Evolutionary conservation across 2,888 invertebrate species (phyloP).

Genomic region (Eupeodes luniger): DNA sequence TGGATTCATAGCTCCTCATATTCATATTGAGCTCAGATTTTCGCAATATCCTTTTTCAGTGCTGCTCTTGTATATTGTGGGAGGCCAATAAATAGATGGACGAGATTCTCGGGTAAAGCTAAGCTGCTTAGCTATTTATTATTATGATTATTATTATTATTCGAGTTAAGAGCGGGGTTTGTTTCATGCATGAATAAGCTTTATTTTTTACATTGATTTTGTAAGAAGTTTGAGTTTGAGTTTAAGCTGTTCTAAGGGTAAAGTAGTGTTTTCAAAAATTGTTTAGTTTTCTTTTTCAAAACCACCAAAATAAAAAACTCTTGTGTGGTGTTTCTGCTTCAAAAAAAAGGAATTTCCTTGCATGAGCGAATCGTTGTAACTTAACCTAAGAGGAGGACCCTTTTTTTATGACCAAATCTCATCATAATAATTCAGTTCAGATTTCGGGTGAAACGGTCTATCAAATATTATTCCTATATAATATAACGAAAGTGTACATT

Average conservation of each 20-base stretch:
- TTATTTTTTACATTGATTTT: slow-evolving; percentile 45
- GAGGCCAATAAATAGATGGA: slow-evolving; percentile 53
- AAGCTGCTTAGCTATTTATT: slow-evolving; percentile 76
- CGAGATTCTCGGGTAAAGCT: slow-evolving; percentile 56
- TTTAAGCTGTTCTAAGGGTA: neutral
- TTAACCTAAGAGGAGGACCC: neutral
- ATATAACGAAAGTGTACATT: slow-evolving; percentile 56
- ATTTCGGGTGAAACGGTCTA: slow-evolving; percentile 75
- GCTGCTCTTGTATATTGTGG: slow-evolving; percentile 47
- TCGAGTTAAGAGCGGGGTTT: slow-evolving; percentile 55
- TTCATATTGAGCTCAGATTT: slow-evolving; percentile 54
- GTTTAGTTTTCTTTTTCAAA: neutral
- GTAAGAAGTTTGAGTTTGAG: neutral
- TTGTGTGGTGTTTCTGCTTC: neutral
- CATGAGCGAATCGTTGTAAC: slow-evolving; percentile 13
- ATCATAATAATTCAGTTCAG: slow-evolving; percentile 75
- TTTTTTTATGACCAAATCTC: slow-evolving; percentile 64
- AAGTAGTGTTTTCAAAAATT: neutral
- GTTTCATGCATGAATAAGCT: slow-evolving; percentile 67
- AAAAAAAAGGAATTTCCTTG: neutral
- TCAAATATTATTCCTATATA: slow-evolving; percentile 65
- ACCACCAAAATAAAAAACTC: neutral
- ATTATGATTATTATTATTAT: slow-evolving; percentile 55
- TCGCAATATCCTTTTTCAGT: slow-evolving; percentile 70
- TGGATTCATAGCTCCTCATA: neutral